A percentile compares a stretch with the other conserved stretches of the same genome.
Conservation (phyloP, 2,888 invertebrate genomes). For the Nematopogon swammerdamellus region DNA sequence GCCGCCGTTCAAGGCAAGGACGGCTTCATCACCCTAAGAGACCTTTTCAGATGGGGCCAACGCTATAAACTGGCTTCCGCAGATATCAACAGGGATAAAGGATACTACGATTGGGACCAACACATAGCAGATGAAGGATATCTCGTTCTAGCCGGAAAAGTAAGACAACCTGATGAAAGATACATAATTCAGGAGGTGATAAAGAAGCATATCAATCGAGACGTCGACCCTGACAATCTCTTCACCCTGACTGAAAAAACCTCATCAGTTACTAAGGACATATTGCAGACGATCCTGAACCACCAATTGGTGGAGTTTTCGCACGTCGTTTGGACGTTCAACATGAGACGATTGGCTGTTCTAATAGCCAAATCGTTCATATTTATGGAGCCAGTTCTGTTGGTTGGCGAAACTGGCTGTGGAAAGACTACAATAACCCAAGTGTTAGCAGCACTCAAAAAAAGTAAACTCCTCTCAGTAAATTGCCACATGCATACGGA, state of each 20-base stretch:
- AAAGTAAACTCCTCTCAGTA: constrained; percentile 69
- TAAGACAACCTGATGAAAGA: constrained; percentile 80
- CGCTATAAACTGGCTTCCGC: constrained; percentile 75
- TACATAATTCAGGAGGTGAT: constrained; percentile 76
- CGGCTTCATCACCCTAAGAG: constrained; percentile 90
- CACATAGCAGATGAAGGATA: constrained; percentile 96
- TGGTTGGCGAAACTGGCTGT: constrained; percentile 97
- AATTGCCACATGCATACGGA: constrained; percentile 99
- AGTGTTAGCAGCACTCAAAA: constrained; percentile 69
- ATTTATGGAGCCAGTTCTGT: constrained; percentile 89
- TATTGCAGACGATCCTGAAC: constrained; percentile 64
- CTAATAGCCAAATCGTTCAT: constrained; percentile 79
- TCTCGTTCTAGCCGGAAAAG: constrained; percentile 89
- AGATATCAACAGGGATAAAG: constrained; percentile 48
- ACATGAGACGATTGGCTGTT: constrained; percentile 80
- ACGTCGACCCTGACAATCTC: constrained; percentile 65
- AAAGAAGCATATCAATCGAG: constrained; percentile 74
- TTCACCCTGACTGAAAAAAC: constrained; percentile 67
- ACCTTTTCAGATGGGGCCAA: constrained; percentile 96
- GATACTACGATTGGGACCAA: constrained; percentile 94
- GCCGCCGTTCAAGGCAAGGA: constrained; percentile 91
- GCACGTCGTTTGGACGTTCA: constrained; percentile 93
- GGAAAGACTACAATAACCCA: constrained; percentile 97
- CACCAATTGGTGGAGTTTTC: constrained; percentile 56
- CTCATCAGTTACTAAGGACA: constrained; percentile 72